Conservation (phyloP, 92 coral and sea anemone genomes). For the Epizoanthus rinbou region DNA sequence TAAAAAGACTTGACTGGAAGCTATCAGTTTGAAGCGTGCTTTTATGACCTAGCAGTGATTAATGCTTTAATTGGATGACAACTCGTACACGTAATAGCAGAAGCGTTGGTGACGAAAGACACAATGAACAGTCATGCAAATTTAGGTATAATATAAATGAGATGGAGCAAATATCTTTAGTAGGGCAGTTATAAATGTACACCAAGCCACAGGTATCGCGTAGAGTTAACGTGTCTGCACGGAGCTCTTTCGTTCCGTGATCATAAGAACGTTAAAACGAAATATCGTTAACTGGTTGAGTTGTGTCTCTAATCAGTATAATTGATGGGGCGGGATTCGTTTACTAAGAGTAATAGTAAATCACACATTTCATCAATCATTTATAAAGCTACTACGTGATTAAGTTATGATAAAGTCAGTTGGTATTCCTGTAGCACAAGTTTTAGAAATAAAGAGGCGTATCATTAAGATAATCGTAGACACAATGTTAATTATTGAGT, state of each 20-base stretch:
- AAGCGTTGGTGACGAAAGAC: slow-evolving; percentile 9
- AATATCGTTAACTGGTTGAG: slow-evolving; percentile 29
- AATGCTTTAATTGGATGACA: slow-evolving; percentile 32
- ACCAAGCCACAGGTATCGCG: no score
- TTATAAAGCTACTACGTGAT: slow-evolving; percentile 32
- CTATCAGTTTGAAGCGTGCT: slow-evolving; percentile 5
- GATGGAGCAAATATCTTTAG: background rate
- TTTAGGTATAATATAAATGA: background rate
- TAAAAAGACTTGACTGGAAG: background rate
- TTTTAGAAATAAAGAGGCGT: background rate
- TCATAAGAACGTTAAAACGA: background rate
- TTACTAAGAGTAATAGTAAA: slow-evolving; percentile 48
- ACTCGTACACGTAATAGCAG: slow-evolving; percentile 5
- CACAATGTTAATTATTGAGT: background rate
- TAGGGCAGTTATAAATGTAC: background rate
- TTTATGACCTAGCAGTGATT: slow-evolving; percentile 25
- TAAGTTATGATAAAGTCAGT: slow-evolving; percentile 1
- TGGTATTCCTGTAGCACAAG: background rate
- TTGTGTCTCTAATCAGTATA: slow-evolving; percentile 54
- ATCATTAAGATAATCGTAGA: background rate
- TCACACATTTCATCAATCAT: slow-evolving; percentile 58
- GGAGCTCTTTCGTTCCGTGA: background rate
- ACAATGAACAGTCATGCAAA: slow-evolving; percentile 1
- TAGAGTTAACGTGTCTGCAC: no score
- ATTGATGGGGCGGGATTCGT: slow-evolving; percentile 69